Base-by-base conservation (phyloP, 2,113 vertebrate genomes). In the Vidua chalybeata region DNA sequence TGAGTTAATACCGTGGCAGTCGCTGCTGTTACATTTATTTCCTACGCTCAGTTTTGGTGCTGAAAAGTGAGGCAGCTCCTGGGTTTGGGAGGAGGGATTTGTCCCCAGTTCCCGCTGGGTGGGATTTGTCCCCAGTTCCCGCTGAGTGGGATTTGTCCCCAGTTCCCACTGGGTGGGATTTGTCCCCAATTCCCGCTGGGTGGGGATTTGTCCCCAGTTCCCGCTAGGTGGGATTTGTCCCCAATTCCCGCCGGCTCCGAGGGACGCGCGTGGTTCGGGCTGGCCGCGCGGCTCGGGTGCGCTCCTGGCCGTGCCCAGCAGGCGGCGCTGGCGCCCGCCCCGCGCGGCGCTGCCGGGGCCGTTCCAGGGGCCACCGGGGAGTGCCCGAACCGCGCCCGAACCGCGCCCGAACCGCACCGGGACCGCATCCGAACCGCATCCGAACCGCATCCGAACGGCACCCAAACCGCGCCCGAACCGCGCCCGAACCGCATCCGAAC, bases 31-130 rank as follows among this genome's bases (percentile, higher is more conserved):
- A 10, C 19, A 24, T 69, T 6, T 5, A 4, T 56, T 72, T 35
- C 43, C 30, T 5, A 7, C 13, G 18, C 23, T 35, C 4, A 3
- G 26, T 41, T 52, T 49, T 22, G 3, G 1, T 1, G 27, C 13
- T 18, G 67, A 33, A 35, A 31, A 30, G 14, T 1, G 31, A 15
- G n/a, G 15, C 2, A 1, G 41, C 7, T 15, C 18, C 6, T 3
- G 2, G 1, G 0, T 59, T 56, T 21, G 30, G 46, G 66, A n/a
- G 46, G 6, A 71, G 33, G 37, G 48, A 37, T 20, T 3, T 19
- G n/a, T 33, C 15, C 48, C 31, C 19, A 8, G 0, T 7, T n/a
- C 33, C 35, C 17, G 7, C 5, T 0, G 15, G 9, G 4, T 6
- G 19, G 55, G 23, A 20, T 68, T 6, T 49, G n/a, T 27, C n/a